Percentiles rank a stretch among this genome's conserved stretches.
phyloP scores from a whole-genome alignment of 2,888 invertebrate genomes.

The Trachelus tabidus region DNA sequence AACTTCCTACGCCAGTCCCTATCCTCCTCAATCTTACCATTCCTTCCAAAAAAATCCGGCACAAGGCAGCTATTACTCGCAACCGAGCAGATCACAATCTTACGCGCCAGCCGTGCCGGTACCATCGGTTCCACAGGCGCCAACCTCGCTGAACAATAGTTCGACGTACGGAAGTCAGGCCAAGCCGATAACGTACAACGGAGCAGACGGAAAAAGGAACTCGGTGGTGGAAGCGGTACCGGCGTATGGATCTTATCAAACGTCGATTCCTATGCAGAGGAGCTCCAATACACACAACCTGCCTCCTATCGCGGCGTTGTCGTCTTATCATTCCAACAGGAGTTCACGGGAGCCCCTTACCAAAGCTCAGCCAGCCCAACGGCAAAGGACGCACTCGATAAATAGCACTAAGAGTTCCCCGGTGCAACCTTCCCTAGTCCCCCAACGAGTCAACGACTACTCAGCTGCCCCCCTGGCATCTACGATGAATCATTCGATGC shows the following conservation, averaged over 20 bases:
- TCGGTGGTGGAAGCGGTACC: conserved; percentile 35
- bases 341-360: conserved; percentile 50
- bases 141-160: conserved; percentile 14
- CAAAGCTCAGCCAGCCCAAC: conserved; percentile 43
- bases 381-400: conserved; percentile 38
- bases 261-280: conserved; percentile 40
- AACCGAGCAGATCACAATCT: conserved; percentile 38
- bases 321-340: conserved; percentile 67
- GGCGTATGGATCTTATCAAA: conserved; percentile 46
- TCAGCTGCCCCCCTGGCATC: conserved; percentile 13
- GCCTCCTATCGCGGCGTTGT: conserved; percentile 69
- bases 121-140: neutral
- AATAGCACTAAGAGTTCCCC: conserved; percentile 14
- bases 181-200: conserved; percentile 50
- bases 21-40: conserved; percentile 53
- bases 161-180: conserved; percentile 26
- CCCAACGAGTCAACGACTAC: neutral
- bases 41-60: conserved; percentile 51
- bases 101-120: conserved; percentile 15
- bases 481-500: conserved; percentile 36
- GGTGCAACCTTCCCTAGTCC: conserved; percentile 14
- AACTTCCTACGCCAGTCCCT: conserved; percentile 54
- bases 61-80: conserved; percentile 42
- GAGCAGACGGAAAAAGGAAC: conserved; percentile 43
- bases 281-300: conserved; percentile 66